Evolutionary conservation across 2,888 invertebrate species (phyloP).

Genomic region (Yponomeuta evonymella): DNA sequence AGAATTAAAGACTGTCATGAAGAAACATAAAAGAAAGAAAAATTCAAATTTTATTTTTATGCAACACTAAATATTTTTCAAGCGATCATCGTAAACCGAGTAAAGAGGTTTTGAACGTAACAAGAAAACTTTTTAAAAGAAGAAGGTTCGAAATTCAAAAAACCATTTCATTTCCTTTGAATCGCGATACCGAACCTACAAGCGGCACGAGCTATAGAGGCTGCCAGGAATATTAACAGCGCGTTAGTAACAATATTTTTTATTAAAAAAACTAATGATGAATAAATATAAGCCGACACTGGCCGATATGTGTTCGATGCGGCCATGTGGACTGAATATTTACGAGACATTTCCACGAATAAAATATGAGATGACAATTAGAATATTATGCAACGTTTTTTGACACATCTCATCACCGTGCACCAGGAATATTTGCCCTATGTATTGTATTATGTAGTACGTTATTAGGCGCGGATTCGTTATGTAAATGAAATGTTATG

Average conservation of each 20-base stretch:
- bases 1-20: too few species aligned
- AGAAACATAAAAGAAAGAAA: too few species aligned
- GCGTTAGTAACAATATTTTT: conserved; percentile 24
- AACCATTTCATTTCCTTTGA: too few species aligned
- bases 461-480: too few species aligned
- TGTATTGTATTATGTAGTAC: too few species aligned
- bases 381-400: background rate
- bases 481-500: too few species aligned
- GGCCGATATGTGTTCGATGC: conserved; percentile 8
- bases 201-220: conserved; percentile 27
- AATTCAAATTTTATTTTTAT: too few species aligned
- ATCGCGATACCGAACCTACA: conserved; percentile 14
- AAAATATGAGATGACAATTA: background rate
- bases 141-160: too few species aligned
- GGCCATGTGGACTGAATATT: conserved; percentile 2
- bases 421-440: background rate
- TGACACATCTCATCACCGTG: background rate
- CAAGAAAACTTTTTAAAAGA: too few species aligned
- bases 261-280: conserved; percentile 18
- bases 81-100: too few species aligned
- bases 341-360: background rate
- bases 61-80: too few species aligned
- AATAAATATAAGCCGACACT: conserved; percentile 15
- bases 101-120: too few species aligned
- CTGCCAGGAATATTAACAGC: conserved; percentile 34